Evolutionary conservation across 2,888 invertebrate species (phyloP).

Genomic region (Pseudococcus longispinus): DNA sequence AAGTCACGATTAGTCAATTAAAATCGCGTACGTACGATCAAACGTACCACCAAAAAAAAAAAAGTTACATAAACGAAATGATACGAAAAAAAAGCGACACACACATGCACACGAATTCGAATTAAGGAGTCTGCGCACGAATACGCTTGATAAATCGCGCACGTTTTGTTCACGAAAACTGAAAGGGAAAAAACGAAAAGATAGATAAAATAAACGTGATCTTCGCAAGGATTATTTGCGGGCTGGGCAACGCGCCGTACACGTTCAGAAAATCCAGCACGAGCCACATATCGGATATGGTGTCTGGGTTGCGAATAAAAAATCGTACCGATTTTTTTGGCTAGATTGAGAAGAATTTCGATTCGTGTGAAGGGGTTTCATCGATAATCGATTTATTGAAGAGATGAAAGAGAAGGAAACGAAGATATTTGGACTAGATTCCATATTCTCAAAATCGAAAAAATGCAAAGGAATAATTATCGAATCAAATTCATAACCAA

Average conservation of each 20-base stretch:
- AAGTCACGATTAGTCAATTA: conserved; percentile 33
- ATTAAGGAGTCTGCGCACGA: conserved; percentile 37
- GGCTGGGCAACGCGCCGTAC: not conserved
- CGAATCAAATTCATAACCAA: not conserved
- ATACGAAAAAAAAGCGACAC: conserved; percentile 24
- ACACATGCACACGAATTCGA: not conserved
- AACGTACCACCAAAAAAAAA: not conserved
- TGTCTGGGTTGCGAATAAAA: not conserved
- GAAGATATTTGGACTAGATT: not conserved
- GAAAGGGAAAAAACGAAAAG: not conserved
- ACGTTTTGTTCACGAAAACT: conserved; percentile 3
- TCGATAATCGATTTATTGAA: not conserved
- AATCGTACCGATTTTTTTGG: not conserved
- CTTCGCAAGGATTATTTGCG: conserved; percentile 36
- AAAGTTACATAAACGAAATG: not conserved
- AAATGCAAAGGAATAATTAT: not conserved
- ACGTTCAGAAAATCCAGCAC: not conserved
- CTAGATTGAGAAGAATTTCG: not conserved
- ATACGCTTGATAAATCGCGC: conserved; percentile 41
- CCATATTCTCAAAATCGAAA: not conserved
- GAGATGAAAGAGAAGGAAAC: not conserved
- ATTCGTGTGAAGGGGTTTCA: not conserved
- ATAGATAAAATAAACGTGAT: conserved; percentile 8
- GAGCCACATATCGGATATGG: not conserved
- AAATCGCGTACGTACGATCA: conserved; percentile 20